Percentiles rank a stretch among this genome's conserved stretches.
phyloP scores from a whole-genome alignment of 2,113 vertebrate species.

The Hippocampus barbouri region DNA sequence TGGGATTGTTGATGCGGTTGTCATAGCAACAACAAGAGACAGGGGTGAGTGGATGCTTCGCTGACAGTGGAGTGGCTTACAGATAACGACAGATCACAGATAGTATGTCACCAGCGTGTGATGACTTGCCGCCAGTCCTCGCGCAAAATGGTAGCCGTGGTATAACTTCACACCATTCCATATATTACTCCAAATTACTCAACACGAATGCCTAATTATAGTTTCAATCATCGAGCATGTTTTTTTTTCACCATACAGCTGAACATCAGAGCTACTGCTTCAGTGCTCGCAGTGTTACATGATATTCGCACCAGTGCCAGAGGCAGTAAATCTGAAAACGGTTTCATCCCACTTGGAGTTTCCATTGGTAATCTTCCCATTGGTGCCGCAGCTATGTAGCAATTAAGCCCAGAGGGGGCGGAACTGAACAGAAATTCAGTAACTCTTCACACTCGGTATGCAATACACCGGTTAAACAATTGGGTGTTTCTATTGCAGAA shows the following conservation, averaged over 20 bases:
- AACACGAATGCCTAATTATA: neutral
- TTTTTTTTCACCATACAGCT: neutral
- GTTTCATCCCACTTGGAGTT: conserved; percentile 10
- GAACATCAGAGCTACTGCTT: neutral
- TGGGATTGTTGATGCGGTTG: neutral
- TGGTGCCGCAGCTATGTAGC: neutral
- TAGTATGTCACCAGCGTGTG: neutral
- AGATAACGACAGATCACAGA: neutral
- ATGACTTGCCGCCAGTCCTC: neutral
- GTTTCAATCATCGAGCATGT: conserved; percentile 1
- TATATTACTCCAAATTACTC: conserved; percentile 9
- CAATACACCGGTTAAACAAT: neutral
- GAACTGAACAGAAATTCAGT: neutral
- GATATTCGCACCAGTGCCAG: conserved; percentile 5
- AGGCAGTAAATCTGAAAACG: conserved; percentile 6
- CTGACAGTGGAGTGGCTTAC: neutral
- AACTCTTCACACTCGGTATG: neutral
- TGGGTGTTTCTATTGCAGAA: neutral
- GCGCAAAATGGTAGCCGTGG: neutral
- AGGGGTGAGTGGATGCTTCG: neutral
- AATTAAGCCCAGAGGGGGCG: conserved; percentile 1
- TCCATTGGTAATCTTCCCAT: conserved; percentile 4
- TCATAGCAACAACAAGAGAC: neutral
- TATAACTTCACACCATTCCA: neutral
- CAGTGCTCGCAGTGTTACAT: neutral